A percentile compares a stretch with the other conserved stretches of the same genome.
phyloP scores from a whole-genome alignment of 2,888 invertebrate species.

The Macrosiphum euphorbiae region DNA sequence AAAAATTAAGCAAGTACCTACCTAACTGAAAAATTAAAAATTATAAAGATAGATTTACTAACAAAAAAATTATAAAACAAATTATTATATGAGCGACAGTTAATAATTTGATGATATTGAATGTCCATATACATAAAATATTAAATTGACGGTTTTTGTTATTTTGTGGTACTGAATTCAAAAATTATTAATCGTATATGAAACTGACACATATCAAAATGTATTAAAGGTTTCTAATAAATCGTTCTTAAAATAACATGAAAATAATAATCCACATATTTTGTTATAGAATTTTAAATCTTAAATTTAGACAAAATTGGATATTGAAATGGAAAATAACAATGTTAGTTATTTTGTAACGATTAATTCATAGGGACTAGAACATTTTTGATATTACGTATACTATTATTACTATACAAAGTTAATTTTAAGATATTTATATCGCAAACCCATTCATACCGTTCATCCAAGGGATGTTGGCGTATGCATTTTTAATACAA shows the following conservation, averaged over 20 bases:
- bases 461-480: neutral
- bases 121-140: neutral
- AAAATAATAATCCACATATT: neutral
- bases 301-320: neutral
- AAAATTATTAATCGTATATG: neutral
- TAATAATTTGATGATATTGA: neutral
- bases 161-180: neutral
- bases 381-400: neutral
- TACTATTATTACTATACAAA: neutral
- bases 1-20: neutral
- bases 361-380: neutral
- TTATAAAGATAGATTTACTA: neutral
- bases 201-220: neutral
- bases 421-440: neutral
- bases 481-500: neutral
- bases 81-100: neutral
- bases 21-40: neutral
- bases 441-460: neutral
- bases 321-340: neutral
- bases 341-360: neutral
- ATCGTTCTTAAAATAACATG: neutral
- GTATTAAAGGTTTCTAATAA: neutral
- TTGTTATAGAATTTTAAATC: neutral
- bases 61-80: neutral
- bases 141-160: neutral